Evolutionary conservation across 2,888 invertebrate genomes (phyloP).

Genomic region (Scaptomyza flava): DNA sequence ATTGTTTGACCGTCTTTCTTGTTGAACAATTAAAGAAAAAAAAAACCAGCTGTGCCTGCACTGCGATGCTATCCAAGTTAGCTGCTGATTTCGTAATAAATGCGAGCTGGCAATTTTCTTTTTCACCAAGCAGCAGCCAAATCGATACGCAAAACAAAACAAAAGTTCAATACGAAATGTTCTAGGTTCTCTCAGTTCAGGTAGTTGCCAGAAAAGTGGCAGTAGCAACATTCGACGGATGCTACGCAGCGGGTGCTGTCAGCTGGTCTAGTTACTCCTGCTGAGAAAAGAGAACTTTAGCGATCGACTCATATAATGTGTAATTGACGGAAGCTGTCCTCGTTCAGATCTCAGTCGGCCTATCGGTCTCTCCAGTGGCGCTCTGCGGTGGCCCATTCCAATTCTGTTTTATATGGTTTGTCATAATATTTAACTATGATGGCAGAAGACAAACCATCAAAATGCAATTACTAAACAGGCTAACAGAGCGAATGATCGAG

Average conservation of each 20-base stretch:
- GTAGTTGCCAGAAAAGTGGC: conserved; percentile 1
- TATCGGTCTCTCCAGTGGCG: conserved; percentile 4
- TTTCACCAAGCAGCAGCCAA: background rate
- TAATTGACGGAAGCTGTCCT: conserved; percentile 72
- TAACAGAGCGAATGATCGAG: background rate
- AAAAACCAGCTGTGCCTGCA: background rate
- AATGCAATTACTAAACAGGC: conserved; percentile 56
- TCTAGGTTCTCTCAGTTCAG: conserved; percentile 4
- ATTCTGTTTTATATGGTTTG: conserved; percentile 65
- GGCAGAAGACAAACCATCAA: conserved; percentile 45
- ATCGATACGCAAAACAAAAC: conserved; percentile 36
- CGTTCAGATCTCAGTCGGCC: background rate
- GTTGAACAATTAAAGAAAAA: background rate
- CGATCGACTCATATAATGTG: conserved; percentile 19
- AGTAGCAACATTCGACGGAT: conserved; percentile 1
- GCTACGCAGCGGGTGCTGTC: conserved; percentile 33
- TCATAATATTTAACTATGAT: conserved; percentile 67
- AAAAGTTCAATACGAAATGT: conserved; percentile 15
- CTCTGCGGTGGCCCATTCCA: conserved; percentile 60
- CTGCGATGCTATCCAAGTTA: background rate
- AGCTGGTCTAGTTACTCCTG: conserved; percentile 45
- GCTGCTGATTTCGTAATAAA: conserved; percentile 14
- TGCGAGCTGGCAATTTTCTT: conserved; percentile 12
- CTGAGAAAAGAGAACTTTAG: conserved; percentile 36
- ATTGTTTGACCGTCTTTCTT: no score